Conservation (phyloP, 1,140 invertebrate species). For the Frieseomelitta varia region DNA sequence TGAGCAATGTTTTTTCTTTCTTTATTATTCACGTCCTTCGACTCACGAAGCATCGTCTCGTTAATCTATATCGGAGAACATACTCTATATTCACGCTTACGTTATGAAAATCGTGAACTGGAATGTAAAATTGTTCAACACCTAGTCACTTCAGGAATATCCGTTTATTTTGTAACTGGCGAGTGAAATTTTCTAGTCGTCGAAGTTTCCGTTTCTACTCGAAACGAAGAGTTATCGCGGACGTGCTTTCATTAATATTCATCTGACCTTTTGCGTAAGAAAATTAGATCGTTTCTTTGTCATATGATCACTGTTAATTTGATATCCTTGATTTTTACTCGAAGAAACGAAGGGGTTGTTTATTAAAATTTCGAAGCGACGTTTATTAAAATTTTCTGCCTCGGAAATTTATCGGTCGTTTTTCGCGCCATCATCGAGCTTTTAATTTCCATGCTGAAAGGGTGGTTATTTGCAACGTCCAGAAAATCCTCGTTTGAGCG, state of each 20-base stretch:
- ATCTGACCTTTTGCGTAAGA: background rate
- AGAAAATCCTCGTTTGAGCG: background rate
- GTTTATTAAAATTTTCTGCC: background rate
- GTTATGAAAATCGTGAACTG: slow-evolving; percentile 16
- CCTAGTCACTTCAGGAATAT: background rate
- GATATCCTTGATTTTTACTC: no score
- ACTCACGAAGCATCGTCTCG: background rate
- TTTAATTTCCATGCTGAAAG: background rate
- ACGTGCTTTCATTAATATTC: background rate
- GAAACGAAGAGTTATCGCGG: background rate
- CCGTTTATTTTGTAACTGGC: slow-evolving; percentile 17
- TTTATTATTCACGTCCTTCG: slow-evolving; percentile 24
- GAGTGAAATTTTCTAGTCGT: slow-evolving; percentile 40
- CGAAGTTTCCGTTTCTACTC: background rate
- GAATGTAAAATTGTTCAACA: slow-evolving; percentile 9
- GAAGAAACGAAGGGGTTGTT: background rate
- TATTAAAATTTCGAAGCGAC: background rate
- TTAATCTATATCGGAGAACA: background rate
- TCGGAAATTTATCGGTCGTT: background rate
- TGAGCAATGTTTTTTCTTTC: no score
- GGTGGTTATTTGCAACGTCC: background rate
- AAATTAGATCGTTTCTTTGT: background rate
- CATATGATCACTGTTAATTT: background rate
- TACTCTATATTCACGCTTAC: background rate
- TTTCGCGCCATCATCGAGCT: no score